Conservation (phyloP, 1,140 invertebrate genomes). For the Choristoneura fumiferana region DNA sequence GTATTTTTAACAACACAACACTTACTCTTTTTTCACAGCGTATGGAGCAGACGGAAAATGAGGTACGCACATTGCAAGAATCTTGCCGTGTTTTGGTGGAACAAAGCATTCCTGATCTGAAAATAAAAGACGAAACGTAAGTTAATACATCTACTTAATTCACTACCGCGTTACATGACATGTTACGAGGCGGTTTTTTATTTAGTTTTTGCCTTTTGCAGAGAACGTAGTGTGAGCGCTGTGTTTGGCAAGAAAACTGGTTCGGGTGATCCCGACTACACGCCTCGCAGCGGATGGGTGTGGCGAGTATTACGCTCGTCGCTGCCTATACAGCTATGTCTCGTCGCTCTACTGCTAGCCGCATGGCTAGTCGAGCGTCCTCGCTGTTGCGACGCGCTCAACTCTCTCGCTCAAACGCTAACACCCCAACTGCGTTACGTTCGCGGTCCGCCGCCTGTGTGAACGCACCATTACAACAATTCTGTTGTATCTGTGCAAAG, state of each 20-base stretch:
- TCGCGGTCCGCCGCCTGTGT: conserved; percentile 91
- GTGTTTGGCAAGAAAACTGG: conserved; percentile 54
- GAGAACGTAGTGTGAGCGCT: conserved; percentile 39
- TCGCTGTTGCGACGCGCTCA: conserved; percentile 90
- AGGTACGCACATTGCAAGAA: conserved; percentile 87
- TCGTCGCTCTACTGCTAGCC: conserved; percentile 89
- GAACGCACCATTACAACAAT: conserved; percentile 53
- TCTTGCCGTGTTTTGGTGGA: conserved; percentile 83
- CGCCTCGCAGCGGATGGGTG: conserved; percentile 81
- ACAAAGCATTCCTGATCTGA: conserved; percentile 62
- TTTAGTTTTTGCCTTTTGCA: conserved; percentile 34
- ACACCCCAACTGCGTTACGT: conserved; percentile 92
- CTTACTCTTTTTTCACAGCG: conserved; percentile 71
- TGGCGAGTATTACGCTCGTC: conserved; percentile 88
- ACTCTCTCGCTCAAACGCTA: conserved; percentile 89
- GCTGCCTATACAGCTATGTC: conserved; percentile 89
- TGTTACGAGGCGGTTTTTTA: not conserved
- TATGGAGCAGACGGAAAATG: conserved; percentile 88
- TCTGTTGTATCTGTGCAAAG: conserved; percentile 6
- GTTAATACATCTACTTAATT: conserved; percentile 25
- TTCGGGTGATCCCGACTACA: conserved; percentile 66
- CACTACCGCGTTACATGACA: not conserved
- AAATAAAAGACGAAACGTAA: conserved; percentile 65
- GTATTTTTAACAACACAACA: not conserved
- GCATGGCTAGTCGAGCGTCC: conserved; percentile 90